A percentile compares a stretch with the other conserved stretches of the same genome.
Conservation (phyloP, 37 sponge, comb jelly and placozoan genomes). For the Cliona cf. orientalis region DNA sequence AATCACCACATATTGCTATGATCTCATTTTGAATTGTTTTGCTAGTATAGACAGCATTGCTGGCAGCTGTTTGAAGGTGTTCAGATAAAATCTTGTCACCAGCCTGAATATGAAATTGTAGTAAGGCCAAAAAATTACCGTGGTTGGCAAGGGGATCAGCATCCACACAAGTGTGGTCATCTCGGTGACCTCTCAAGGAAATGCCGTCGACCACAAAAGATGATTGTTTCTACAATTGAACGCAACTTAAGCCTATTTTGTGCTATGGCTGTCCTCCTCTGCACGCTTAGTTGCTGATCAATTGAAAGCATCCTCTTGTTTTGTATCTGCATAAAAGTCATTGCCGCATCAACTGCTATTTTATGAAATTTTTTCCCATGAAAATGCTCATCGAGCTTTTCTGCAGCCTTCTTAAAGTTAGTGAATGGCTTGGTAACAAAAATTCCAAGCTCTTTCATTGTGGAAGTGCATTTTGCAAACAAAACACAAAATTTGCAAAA, state of each 20-base stretch:
- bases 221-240: constrained; percentile 43
- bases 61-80: constrained; percentile 42
- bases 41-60: constrained; percentile 62
- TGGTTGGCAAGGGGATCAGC: too few relatives aligned
- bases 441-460: too few relatives aligned
- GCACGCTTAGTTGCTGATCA: constrained; percentile 34
- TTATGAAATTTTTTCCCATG: constrained; percentile 25
- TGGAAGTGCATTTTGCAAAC: too few relatives aligned
- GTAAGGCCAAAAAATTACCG: too few relatives aligned
- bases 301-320: constrained; percentile 15
- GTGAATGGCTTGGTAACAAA: too few relatives aligned
- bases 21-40: constrained; percentile 62
- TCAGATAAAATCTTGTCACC: constrained; percentile 48
- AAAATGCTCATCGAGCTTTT: too few relatives aligned
- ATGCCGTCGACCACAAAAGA: constrained; percentile 64
- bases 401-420: too few relatives aligned
- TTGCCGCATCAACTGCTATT: constrained; percentile 24
- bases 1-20: constrained; percentile 49
- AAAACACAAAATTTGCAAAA: too few relatives aligned
- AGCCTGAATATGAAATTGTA: constrained; percentile 51
- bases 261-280: not conserved
- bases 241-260: constrained; percentile 44
- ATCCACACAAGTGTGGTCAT: constrained; percentile 27
- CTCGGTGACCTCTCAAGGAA: constrained; percentile 49
- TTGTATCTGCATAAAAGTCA: constrained; percentile 24